Evolutionary conservation across 2,113 vertebrate genomes (phyloP), one percentile per base, ranked within the genome.

Genomic region (Colossoma macropomum): DNA sequence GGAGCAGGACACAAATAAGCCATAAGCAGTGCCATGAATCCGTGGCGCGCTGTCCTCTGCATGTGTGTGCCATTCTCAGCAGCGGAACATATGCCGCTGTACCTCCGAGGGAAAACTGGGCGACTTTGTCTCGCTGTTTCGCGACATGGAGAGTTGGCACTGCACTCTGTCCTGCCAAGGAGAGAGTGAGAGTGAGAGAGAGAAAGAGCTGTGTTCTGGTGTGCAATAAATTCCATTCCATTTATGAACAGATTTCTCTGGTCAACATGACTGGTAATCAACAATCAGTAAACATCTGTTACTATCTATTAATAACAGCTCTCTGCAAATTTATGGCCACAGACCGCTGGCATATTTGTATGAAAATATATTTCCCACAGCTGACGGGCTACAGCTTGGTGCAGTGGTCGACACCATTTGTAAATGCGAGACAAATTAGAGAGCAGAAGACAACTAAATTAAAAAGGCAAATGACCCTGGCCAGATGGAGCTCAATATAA

Each of bases 201-300:
- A 59, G 87, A 85, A 79, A 87, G 83, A 27, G 85, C 81, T 82
- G 74, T 54, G 52, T 85, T 86, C 84, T 83, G 54, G 89, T 83
- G 50, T 52, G 85, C 90, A 59, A 94, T 94, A 92, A 92, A 95
- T 94, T 91, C 90, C 89, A 21, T 90, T 91, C 91, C 90, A 91
- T 94, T 94, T 94, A 92, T 92, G 93, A 95, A 93, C 94, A 95
- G 93, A 94, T 95, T 94, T 94, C 90, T 91, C 91, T 94, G 93
- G 94, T 95, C 94, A 94, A 92, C 92, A 91, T 83, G 89, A 92
- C 91, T 87, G 91, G 93, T 94, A 93, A 94, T 95, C 93, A 94
- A 94, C 93, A 93, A 95, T 95, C 93, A 93, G 93, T 91, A 94
- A 95, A 93, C 94, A 95, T 94, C 94, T 95, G 94, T 92, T 95